Evolutionary conservation across 2,113 vertebrate species (phyloP).

Genomic region (Tragelaphus imberbis): DNA sequence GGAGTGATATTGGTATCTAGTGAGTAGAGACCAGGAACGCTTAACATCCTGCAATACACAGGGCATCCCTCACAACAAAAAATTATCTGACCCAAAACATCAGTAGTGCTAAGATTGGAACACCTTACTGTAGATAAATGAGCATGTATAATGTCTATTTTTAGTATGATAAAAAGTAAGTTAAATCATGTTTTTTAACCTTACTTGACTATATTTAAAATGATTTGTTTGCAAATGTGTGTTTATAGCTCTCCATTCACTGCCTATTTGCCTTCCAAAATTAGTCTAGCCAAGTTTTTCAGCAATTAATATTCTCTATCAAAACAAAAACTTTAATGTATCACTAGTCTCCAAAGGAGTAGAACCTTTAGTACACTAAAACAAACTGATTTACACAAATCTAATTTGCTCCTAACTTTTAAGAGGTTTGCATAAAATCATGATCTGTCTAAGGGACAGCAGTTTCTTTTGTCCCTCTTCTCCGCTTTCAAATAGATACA

Average conservation of each 20-base stretch:
- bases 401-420: background rate
- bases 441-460: background rate
- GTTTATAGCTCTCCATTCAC: background rate
- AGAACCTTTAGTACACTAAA: background rate
- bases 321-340: background rate
- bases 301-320: background rate
- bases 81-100: background rate
- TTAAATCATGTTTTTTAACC: background rate
- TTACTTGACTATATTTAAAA: background rate
- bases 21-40: background rate
- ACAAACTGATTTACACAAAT: background rate
- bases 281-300: background rate
- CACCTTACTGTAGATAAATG: background rate
- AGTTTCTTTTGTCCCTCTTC: background rate
- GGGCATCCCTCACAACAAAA: background rate
- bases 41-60: background rate
- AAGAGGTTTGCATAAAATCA: background rate
- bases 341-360: background rate
- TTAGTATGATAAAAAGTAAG: background rate
- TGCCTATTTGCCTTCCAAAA: constrained; percentile 2
- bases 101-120: background rate
- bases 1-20: background rate
- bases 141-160: background rate
- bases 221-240: background rate
- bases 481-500: background rate